Conservation (phyloP, 2,797 vertebrate species). For the Spheniscus humboldti region DNA sequence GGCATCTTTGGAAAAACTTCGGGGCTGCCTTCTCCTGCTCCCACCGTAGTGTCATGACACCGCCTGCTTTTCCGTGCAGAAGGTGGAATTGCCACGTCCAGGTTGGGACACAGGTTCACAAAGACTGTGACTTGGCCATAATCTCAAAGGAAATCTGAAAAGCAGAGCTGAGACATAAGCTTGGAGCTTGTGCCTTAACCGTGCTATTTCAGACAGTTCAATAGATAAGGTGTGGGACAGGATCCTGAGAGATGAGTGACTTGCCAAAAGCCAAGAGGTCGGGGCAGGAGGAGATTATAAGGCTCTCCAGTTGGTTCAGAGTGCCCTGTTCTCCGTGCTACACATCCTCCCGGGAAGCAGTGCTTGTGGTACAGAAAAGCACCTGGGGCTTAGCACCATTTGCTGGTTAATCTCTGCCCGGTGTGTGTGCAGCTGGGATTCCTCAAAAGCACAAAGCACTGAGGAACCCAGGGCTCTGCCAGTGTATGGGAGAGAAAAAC, state of each 20-base stretch:
- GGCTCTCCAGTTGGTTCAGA: not conserved
- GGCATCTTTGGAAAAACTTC: not conserved
- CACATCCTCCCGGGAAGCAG: not conserved
- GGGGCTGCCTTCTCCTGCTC: not conserved
- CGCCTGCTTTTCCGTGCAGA: not conserved
- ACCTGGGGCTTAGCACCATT: not conserved
- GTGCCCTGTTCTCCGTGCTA: not conserved
- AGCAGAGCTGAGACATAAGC: not conserved
- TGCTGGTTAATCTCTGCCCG: not conserved
- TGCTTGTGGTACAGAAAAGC: not conserved
- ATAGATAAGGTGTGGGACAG: not conserved
- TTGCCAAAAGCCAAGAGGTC: not conserved
- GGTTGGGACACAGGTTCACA: not conserved
- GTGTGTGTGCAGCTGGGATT: not conserved
- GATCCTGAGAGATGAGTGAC: not conserved
- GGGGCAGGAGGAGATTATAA: not conserved
- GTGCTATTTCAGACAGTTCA: not conserved
- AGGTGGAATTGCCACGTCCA: not conserved
- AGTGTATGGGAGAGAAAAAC: not conserved
- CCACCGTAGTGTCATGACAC: not conserved
- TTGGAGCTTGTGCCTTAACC: not conserved
- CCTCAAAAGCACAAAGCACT: conserved; percentile 46
- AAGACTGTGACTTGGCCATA: not conserved
- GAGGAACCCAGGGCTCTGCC: not conserved
- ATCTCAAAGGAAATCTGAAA: not conserved